Evolutionary conservation across 1,140 invertebrate genomes (phyloP), one percentile per base, ranked within the genome.

Genomic region (Ceratosolen fusciceps): DNA sequence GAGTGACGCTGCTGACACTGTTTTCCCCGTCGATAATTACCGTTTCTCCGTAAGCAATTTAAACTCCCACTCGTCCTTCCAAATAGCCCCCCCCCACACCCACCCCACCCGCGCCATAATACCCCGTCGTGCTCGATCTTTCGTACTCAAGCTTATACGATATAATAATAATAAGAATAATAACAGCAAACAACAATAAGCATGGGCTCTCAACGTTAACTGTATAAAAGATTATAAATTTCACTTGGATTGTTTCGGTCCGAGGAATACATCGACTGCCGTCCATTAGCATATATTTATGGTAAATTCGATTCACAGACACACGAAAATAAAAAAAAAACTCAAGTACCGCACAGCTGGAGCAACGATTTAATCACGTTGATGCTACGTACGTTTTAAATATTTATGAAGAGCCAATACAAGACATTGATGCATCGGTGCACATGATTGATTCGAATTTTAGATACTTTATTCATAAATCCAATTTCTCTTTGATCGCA

Each of bases 381-480:
- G 31, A 16, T 31, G 19, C n/a, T n/a, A n/a, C n/a, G n/a, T 49
- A 49, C 24, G n/a, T 39, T 39, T 39, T 39, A 34, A 67, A 67
- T 67, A 39, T 67, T 67, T 67, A 67, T n/a, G 21, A 67, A 67
- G 21, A 24, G 34, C 5, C 16, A 65, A 21, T 14, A 37, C 56
- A 26, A 58, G 56, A 60, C 58, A 34, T 16, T 60, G 58, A 60
- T 60, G 58, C n/a, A 60, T 60, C 58, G 58, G 31, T 60, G 4
- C 14, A 29, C 58, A 31, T 16, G 58, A 60, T 60, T 12, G 58
- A 34, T 60, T 19, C 5, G 29, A 31, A 10, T 31, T 1, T 31
- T 60, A 24, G 58, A 60, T 16, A 26, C 10, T 26, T 54, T 16
- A 29, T 31, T 29, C n/a, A 16, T n/a, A 31, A 31, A 19, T 16